Base-by-base conservation (phyloP, 2,888 invertebrate genomes). In the Imbricaverruca yamaguchii region DNA sequence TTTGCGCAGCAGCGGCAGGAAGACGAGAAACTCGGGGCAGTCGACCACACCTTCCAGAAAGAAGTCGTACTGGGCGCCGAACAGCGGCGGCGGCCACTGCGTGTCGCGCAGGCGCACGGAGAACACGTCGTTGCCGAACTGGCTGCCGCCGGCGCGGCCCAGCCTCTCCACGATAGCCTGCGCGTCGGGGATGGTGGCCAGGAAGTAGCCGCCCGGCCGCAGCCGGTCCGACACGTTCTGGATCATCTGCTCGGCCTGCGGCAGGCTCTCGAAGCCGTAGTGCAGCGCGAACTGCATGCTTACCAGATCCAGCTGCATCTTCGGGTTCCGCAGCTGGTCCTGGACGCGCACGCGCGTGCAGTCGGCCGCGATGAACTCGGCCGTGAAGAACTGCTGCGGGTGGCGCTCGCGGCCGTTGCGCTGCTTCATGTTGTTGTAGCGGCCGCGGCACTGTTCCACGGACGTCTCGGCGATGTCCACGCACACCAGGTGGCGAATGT, bases 251-350 rank as follows among this genome's bases (percentile, higher is more conserved):
- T 95, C 92, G 0, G 97, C 97, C 88, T 98, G 97, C 9, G 89
- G 88, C 83, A 95, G 88, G 82, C 94, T 93, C 88, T 97, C 96
- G 88, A 97, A 98, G 86, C 94, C 93, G 86, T 99, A 99, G 88
- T 99, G 99, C 87, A 99, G 93, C 53, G 97, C 95, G 90, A 99
- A 99, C 88, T 99, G 99, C 87, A 97, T 97, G 87, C 97, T 97
- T 0, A 95, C 95, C 74, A 99, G 86, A 87, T 99, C 95, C 85
- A 98, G 91, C 85, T 91, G 90, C 82, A 93, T 90, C 53, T 92
- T 92, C 21, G 81, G 81, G 12, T 55, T 23, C 6, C 69, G 80
- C 15, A 80, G 21, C 55, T 69, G 55, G 25, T 67, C 69, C 25
- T 81, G 56, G 11, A 74, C 53, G 78, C 39, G 65, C 25, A 80